Conservation (phyloP, 2,888 invertebrate species). For the Lathronympha strigana region DNA sequence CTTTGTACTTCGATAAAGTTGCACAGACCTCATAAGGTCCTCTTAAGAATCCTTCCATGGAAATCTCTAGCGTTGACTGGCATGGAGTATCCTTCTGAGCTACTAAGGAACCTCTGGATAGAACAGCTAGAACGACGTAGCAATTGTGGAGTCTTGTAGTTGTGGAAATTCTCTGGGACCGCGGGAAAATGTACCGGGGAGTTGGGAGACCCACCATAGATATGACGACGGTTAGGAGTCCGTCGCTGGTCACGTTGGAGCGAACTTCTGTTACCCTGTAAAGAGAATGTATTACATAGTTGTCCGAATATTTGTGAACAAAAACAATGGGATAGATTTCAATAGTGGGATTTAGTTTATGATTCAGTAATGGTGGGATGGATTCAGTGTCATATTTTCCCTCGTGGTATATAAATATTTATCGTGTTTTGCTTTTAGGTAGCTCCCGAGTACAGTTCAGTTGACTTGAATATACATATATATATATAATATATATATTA, state of each 20-base stretch:
- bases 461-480: too few species aligned
- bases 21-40: slow-evolving; percentile 88
- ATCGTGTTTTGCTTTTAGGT: too few species aligned
- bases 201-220: slow-evolving; percentile 71
- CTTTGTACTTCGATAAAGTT: slow-evolving; percentile 74
- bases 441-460: too few species aligned
- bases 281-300: slow-evolving; percentile 1
- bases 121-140: slow-evolving; percentile 84
- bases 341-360: too few species aligned
- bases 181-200: slow-evolving; percentile 60
- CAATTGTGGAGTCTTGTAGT: slow-evolving; percentile 76
- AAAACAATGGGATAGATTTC: too few species aligned
- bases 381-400: too few species aligned
- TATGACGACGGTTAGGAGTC: slow-evolving; percentile 71
- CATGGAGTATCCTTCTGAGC: slow-evolving; percentile 87
- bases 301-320: too few species aligned
- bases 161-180: slow-evolving; percentile 67
- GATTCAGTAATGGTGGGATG: too few species aligned
- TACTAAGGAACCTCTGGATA: slow-evolving; percentile 85
- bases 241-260: slow-evolving; percentile 76
- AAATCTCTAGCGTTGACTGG: slow-evolving; percentile 81
- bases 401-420: too few species aligned
- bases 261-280: slow-evolving; percentile 78
- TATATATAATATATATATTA: too few species aligned
- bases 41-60: slow-evolving; percentile 86